Percentiles rank a stretch among this genome's conserved stretches.
These are phyloP conservation scores for Tanypteryx hageni DNA, from an alignment of 2,888 invertebrate species.

Conservation along the genomic window DNA sequence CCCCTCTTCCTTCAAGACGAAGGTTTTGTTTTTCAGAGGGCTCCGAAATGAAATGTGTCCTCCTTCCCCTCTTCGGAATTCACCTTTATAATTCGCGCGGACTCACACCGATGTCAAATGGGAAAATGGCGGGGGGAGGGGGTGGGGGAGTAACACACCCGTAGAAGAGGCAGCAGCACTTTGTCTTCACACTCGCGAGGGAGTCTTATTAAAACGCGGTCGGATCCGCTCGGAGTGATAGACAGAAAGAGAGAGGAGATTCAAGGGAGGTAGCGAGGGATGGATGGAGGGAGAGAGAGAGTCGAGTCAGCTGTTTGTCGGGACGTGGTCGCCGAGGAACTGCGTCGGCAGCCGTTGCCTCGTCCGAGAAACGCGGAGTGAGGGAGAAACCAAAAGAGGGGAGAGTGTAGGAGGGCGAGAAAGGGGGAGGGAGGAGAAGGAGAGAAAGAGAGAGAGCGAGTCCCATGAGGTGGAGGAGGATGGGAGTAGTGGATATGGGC, in stretches of 20 bases:
- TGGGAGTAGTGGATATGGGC: not conserved
- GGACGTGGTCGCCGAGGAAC: slow-evolving; percentile 54
- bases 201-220: not conserved
- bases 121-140: too few relatives aligned
- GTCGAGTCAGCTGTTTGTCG: not conserved
- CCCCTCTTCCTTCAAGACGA: not conserved
- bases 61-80: not conserved
- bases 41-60: not conserved
- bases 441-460: not conserved
- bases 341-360: slow-evolving; percentile 19
- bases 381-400: not conserved
- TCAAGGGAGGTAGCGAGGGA: not conserved
- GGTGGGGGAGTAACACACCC: not conserved
- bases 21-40: too few relatives aligned
- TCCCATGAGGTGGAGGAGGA: not conserved
- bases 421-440: not conserved
- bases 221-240: not conserved
- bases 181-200: not conserved
- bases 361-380: not conserved
- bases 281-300: slow-evolving; percentile 14
- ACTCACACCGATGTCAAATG: not conserved
- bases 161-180: not conserved
- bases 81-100: not conserved
- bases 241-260: not conserved
- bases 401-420: not conserved